These are phyloP conservation scores for Mystacides longicornis DNA, from an alignment of 2,888 invertebrate species.

Conservation along the genomic window DNA sequence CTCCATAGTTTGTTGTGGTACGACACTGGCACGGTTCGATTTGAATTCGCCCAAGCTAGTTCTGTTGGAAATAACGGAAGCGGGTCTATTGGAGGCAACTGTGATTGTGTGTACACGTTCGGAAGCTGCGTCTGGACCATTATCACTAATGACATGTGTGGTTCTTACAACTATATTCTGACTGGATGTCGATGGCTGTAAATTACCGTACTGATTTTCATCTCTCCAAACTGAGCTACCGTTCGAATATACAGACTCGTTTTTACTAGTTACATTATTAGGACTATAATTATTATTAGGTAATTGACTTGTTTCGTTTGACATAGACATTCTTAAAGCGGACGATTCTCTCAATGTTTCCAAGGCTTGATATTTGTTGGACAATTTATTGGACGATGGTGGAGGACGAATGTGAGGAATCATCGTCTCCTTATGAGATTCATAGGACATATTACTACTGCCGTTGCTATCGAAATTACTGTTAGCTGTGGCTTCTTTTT, in stretches of 20 bases:
- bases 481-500: slow-evolving; percentile 39
- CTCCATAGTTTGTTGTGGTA: slow-evolving; percentile 16
- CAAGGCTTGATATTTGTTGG: slow-evolving; percentile 25
- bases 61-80: slow-evolving; percentile 20
- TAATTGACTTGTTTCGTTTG: slow-evolving; percentile 13
- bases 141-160: slow-evolving; percentile 3
- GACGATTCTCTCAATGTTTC: slow-evolving; percentile 20
- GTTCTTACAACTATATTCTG: slow-evolving; percentile 9
- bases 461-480: slow-evolving; percentile 34
- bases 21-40: slow-evolving; percentile 21
- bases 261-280: slow-evolving; percentile 7
- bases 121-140: neutral
- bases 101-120: slow-evolving; percentile 35
- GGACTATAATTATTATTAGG: slow-evolving; percentile 18
- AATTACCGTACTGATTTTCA: slow-evolving; percentile 5
- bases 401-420: slow-evolving; percentile 21
- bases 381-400: slow-evolving; percentile 34
- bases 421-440: slow-evolving; percentile 8
- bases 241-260: slow-evolving; percentile 3
- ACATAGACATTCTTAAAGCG: slow-evolving; percentile 4
- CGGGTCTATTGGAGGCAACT: slow-evolving; percentile 36
- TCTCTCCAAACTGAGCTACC: slow-evolving; percentile 12
- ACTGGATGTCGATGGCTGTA: slow-evolving; percentile 5
- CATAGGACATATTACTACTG: slow-evolving; percentile 10
- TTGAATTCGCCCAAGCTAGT: slow-evolving; percentile 23